Percentiles rank a stretch among this genome's conserved stretches.
These are phyloP conservation scores for Probosciger aterrimus DNA, from an alignment of 2,113 vertebrate species.

Conservation along the genomic window DNA sequence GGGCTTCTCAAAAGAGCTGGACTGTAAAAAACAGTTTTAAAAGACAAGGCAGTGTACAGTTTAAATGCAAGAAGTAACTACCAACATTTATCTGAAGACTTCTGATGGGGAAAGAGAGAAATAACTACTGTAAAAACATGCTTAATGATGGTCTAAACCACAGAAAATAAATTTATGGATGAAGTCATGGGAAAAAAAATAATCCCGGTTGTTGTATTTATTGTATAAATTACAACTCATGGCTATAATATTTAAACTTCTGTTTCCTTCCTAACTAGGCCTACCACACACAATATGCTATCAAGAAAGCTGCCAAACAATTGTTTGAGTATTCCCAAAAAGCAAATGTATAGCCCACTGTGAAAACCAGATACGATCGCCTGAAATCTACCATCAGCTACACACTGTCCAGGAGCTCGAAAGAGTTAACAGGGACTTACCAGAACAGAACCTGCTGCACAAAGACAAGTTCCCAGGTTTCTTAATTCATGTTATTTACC, in stretches of 20 bases:
- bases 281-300: conserved; percentile 13
- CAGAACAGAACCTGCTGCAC: not conserved
- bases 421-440: not conserved
- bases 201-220: not conserved
- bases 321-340: not conserved
- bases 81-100: not conserved
- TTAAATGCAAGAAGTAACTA: not conserved
- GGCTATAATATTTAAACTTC: not conserved
- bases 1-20: not conserved
- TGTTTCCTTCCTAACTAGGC: not conserved
- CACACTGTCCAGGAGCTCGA: not conserved
- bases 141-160: not conserved
- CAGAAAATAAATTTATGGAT: not conserved
- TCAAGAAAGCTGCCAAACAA: conserved; percentile 8
- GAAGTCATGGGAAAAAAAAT: not conserved
- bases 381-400: not conserved
- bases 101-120: not conserved
- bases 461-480: not conserved
- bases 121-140: not conserved
- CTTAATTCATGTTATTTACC: not conserved
- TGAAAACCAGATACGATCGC: not conserved
- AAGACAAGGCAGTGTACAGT: not conserved
- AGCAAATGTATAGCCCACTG: not conserved
- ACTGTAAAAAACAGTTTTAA: not conserved
- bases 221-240: not conserved